phyloP scores from a whole-genome alignment of 1,140 invertebrate genomes.

The Bombus sylvicola region DNA sequence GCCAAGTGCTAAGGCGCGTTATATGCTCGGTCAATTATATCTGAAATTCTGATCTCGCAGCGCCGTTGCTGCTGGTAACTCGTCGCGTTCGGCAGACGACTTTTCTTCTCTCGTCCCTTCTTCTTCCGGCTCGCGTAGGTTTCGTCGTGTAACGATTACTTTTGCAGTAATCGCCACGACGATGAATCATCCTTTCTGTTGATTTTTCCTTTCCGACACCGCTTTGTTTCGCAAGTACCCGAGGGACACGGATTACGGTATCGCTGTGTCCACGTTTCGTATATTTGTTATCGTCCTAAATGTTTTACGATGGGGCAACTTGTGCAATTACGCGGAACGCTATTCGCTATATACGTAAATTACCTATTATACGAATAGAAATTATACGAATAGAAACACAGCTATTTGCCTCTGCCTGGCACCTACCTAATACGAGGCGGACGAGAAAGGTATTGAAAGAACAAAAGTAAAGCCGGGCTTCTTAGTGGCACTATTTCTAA shows the following conservation, averaged over 20 bases:
- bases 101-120: no score
- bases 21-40: constrained; percentile 43
- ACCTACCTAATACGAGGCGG: fast-evolving
- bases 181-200: no score
- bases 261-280: fast-evolving
- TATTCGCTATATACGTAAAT: no score
- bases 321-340: fast-evolving
- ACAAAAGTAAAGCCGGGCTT: fast-evolving
- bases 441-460: fast-evolving
- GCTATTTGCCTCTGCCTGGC: fast-evolving
- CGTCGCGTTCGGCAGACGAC: fast-evolving
- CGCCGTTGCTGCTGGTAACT: background rate
- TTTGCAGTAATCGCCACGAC: fast-evolving
- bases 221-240: fast-evolving
- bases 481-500: fast-evolving
- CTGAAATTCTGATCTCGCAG: constrained; percentile 41
- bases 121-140: fast-evolving
- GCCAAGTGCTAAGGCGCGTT: constrained; percentile 49
- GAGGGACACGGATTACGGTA: fast-evolving
- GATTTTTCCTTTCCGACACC: fast-evolving
- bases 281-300: fast-evolving
- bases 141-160: no score
- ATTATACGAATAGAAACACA: fast-evolving
- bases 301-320: fast-evolving
- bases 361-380: fast-evolving